Evolutionary conservation across 2,113 vertebrate genomes (phyloP).

Genomic region (Macquaria ambigua): DNA sequence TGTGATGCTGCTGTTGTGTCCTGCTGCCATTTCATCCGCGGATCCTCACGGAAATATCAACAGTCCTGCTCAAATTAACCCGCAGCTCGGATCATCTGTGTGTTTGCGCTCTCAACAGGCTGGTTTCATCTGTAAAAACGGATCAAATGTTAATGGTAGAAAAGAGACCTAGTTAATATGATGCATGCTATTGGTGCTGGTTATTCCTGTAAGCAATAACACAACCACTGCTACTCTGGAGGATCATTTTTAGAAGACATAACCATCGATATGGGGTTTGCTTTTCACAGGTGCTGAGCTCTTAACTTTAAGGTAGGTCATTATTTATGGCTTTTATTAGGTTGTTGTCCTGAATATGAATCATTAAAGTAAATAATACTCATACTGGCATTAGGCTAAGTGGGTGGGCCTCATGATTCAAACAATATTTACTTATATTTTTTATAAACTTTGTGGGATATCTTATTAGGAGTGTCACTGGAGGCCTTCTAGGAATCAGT

Average conservation of each 20-base stretch:
- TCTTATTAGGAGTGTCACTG: not conserved
- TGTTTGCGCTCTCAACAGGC: not conserved
- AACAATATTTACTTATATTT: slow-evolving; percentile 7
- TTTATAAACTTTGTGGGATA: not conserved
- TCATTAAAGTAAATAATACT: not conserved
- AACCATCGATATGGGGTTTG: slow-evolving; percentile 56
- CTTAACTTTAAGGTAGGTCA: slow-evolving; percentile 58
- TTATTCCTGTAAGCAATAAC: slow-evolving; percentile 35
- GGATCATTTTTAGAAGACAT: slow-evolving; percentile 22
- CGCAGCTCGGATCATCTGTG: not conserved
- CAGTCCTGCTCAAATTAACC: not conserved
- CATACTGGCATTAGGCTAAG: not conserved
- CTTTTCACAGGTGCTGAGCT: slow-evolving; percentile 54
- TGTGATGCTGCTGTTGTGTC: slow-evolving; percentile 82
- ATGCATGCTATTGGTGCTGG: slow-evolving; percentile 4
- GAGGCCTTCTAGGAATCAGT: not conserved
- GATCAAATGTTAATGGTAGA: not conserved
- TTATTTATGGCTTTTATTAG: not conserved
- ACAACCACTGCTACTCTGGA: slow-evolving; percentile 27
- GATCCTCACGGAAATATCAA: slow-evolving; percentile 45
- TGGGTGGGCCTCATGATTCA: slow-evolving; percentile 30
- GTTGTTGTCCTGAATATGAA: not conserved
- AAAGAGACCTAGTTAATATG: not conserved
- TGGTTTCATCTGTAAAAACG: not conserved
- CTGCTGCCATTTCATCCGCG: slow-evolving; percentile 79